Evolutionary conservation across 2,888 invertebrate genomes (phyloP), one percentile per base, ranked within the genome.

Genomic region (Caenorhabditis zanzibari): DNA sequence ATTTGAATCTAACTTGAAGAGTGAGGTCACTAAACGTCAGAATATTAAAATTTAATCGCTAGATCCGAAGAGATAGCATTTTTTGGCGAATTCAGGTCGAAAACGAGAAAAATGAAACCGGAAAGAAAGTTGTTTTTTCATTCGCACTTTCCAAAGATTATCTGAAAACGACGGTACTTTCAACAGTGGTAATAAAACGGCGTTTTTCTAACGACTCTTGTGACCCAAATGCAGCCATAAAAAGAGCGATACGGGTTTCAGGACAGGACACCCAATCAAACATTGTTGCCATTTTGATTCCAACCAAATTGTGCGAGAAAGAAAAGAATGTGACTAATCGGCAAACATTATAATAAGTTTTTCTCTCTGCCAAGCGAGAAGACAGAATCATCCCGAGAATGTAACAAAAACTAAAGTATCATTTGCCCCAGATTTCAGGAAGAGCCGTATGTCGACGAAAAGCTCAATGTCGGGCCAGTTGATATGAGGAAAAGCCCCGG

Each of bases 311-410:
- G 68, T n/a, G 52, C 47, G 63, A 16, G 32, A 26, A 54, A 35
- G 58, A 63, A 19, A 47, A 64, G 64, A 59, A 47, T 66, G 75
- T 64, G 71, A 79, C 79, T 64, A 71, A 71, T 71, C 38, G 71
- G 56, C 79, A 71, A 79, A 79, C 61, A 71, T 71, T 71, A 71
- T 68, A 77, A 69, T 63, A 77, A 77, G 41, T 54, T 69, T 35
- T 77, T 54, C n/a, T n/a, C n/a, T n/a, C 19, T 24, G 22, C 38
- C 38, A 52, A 47, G 28, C 41, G 41, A 41, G 14, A 44, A 38
- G 22, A n/a, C n/a, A 49, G 64, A 47, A 19, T 7, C 54, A 66
- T 52, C 35, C 19, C 26, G 35, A 66, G 69, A 63, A 69, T 63
- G 77, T 63, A 61, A 77, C 52, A 61, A 63, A 66, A 76, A 10